phyloP scores from a whole-genome alignment of 92 coral and sea anemone species.

The Porites rus region DNA sequence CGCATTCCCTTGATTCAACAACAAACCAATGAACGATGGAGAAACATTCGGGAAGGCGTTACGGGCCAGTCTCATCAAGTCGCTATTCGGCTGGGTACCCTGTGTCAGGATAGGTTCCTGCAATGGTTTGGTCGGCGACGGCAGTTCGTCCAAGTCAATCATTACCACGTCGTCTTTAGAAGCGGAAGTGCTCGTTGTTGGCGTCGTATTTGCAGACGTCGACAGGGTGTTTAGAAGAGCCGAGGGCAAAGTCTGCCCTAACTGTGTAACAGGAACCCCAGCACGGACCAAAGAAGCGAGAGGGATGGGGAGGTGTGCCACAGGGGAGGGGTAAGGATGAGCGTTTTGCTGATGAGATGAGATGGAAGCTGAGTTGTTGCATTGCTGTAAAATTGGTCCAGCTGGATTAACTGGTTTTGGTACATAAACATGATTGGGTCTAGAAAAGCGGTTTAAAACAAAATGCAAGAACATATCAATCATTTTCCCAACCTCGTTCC shows the following conservation, averaged over 20 bases:
- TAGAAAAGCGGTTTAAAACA: constrained; percentile 6
- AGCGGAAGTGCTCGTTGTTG: not conserved
- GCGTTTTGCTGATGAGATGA: constrained; percentile 16
- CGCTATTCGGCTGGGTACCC: not conserved
- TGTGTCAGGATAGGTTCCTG: not conserved
- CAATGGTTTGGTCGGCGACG: constrained; percentile 57
- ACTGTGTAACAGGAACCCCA: constrained; percentile 35
- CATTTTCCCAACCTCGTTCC: no score
- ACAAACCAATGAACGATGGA: constrained; percentile 24
- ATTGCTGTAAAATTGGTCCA: constrained; percentile 13
- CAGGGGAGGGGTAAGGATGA: not conserved
- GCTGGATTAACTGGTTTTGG: constrained; percentile 37
- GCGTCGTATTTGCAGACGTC: not conserved
- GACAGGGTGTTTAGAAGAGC: not conserved
- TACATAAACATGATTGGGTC: constrained; percentile 2
- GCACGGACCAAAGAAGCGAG: constrained; percentile 57
- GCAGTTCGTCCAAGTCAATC: constrained; percentile 76
- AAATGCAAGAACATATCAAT: not conserved
- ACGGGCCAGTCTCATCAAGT: constrained; percentile 32
- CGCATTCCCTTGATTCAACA: constrained; percentile 29
- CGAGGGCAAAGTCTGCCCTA: not conserved
- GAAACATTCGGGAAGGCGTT: constrained; percentile 32
- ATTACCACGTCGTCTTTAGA: constrained; percentile 53
- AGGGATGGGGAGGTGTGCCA: constrained; percentile 24
- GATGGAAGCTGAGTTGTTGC: not conserved